Base-by-base conservation (phyloP, 2,113 vertebrate genomes). In the Pollachius pollachius region DNA sequence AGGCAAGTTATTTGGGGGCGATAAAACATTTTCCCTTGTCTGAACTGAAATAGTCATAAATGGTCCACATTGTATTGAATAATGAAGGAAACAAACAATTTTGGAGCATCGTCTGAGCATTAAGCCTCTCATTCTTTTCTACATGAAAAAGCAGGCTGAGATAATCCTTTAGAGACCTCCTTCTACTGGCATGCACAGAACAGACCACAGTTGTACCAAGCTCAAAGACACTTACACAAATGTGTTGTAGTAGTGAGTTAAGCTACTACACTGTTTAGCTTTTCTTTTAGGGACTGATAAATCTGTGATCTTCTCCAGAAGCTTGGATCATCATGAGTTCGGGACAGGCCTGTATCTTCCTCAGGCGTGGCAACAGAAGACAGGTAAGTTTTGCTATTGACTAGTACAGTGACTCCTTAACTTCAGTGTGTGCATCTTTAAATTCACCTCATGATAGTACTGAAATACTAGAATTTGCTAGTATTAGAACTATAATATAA, bases 341-440 rank as follows among this genome's bases (percentile, higher is more conserved):
- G 25, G 93, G 94, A 58, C 93, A 94, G 5, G 92, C 95, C 21
- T 95, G 94, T 87, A 95, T 95, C 88, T 96, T 95, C 83, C 81
- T 96, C 65, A 89, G 88, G 77, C 94, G 93, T 2, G 92, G 92
- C 71, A 92, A 94, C 17, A 92, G 83, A 15, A 84, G 89, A 81
- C 95, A 85, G 94, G 92, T 81, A 15, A 71, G 15, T 57, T 48
- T 48, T 48, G 37, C 8, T 48, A 48, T 48, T 48, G 41, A 48
- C 41, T 48, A 9, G 8, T 13, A 48, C 8, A 2, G 41, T 48
- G 6, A 34, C 30, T 34, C 4, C 12, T 48, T 9, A 48, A 48
- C 41, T 48, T 48, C 41, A 48, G 41, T 13, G 41, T 48, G 41
- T 9, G 41, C 41, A 48, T 34, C 30, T 34, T 34, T 34, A 34